Evolutionary conservation across 1,140 invertebrate species (phyloP).

Genomic region (Mizuhopecten yessoensis): DNA sequence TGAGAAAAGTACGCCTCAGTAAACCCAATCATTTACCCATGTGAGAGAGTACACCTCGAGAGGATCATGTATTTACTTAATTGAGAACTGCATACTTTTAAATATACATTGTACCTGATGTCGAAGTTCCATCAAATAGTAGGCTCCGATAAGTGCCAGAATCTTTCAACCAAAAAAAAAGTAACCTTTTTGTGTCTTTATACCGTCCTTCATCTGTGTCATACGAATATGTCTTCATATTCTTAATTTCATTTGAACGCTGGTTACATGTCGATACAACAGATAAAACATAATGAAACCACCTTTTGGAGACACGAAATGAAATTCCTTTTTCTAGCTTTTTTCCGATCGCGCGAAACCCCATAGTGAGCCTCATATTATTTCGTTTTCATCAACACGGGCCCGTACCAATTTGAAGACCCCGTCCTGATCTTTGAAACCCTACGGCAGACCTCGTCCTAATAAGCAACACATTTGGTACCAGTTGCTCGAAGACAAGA

Average conservation of each 20-base stretch:
- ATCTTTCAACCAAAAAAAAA: too few species aligned
- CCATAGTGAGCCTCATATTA: background rate
- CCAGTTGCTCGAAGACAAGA: slow-evolving; percentile 2
- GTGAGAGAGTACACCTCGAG: too few species aligned
- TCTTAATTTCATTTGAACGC: too few species aligned
- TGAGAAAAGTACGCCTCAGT: background rate
- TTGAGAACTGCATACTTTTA: background rate
- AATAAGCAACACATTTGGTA: slow-evolving; percentile 32
- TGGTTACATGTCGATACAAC: too few species aligned
- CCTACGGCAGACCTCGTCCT: background rate
- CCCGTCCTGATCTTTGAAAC: background rate
- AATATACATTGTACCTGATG: background rate
- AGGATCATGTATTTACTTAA: background rate
- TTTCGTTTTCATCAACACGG: background rate
- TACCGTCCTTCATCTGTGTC: too few species aligned
- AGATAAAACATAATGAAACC: too few species aligned
- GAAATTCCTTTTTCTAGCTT: too few species aligned
- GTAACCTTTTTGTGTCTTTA: too few species aligned
- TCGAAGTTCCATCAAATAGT: too few species aligned
- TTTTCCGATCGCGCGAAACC: background rate
- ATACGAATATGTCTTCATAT: too few species aligned
- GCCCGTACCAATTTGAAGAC: background rate
- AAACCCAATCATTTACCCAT: background rate
- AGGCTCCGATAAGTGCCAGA: too few species aligned
- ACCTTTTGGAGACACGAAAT: too few species aligned